Conservation (phyloP, 2,888 invertebrate genomes). For the Opisthograptis luteolata region DNA sequence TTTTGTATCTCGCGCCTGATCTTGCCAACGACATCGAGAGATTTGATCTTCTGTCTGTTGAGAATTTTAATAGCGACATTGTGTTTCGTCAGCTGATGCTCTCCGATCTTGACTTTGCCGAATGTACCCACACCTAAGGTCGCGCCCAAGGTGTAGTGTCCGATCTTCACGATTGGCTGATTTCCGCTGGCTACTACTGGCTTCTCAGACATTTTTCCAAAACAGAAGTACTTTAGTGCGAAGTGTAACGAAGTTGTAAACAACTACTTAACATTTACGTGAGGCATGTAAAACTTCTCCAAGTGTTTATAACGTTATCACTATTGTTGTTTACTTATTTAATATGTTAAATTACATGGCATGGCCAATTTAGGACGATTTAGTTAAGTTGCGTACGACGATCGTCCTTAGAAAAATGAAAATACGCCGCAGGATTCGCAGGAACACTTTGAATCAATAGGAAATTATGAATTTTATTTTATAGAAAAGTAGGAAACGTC, state of each 20-base stretch:
- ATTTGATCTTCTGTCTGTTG: conserved; percentile 99
- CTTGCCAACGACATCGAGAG: conserved; percentile 99
- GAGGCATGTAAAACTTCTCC: conserved; percentile 1
- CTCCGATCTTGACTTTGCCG: conserved; percentile 99
- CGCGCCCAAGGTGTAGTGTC: conserved; percentile 96
- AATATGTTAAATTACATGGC: conserved; percentile 24
- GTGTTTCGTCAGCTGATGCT: conserved; percentile 98
- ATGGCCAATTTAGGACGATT: conserved; percentile 12
- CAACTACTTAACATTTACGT: conserved; percentile 39
- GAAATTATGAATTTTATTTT: too few species aligned
- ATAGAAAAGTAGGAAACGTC: too few species aligned
- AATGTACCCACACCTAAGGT: conserved; percentile 98
- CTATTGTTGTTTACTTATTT: background rate
- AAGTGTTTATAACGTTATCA: background rate
- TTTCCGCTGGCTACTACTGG: conserved; percentile 65
- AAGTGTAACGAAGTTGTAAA: conserved; percentile 16
- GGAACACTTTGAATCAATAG: too few species aligned
- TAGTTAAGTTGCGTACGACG: conserved; percentile 6
- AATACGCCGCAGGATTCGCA: conserved; percentile 8
- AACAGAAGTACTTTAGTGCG: conserved; percentile 14
- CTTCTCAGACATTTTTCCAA: conserved; percentile 60
- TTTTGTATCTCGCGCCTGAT: conserved; percentile 99
- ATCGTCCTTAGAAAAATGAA: too few species aligned
- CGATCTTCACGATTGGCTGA: conserved; percentile 96
- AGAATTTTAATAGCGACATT: conserved; percentile 99